Percentiles rank a stretch among this genome's conserved stretches.
Conservation (phyloP, 2,113 vertebrate genomes). For the Anhinga anhinga region DNA sequence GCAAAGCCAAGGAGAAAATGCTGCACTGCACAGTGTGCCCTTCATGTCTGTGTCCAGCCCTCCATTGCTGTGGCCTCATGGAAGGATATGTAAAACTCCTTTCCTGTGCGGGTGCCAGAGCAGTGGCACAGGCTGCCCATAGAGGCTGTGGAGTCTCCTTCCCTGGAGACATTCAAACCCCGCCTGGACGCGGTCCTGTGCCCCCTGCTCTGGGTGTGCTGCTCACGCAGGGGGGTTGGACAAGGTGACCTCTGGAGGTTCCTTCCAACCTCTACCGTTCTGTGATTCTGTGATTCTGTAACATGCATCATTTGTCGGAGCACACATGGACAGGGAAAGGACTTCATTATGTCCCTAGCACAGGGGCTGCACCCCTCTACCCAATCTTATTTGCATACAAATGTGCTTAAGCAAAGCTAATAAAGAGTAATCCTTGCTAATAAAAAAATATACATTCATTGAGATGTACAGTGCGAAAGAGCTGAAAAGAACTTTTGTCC, state of each 20-base stretch:
- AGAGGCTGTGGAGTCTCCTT: too few species aligned
- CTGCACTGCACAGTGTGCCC: background rate
- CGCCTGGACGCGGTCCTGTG: too few species aligned
- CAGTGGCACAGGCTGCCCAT: too few species aligned
- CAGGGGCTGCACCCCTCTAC: background rate
- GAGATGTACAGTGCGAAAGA: background rate
- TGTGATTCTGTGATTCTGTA: too few species aligned
- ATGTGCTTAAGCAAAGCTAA: background rate
- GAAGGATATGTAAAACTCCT: background rate
- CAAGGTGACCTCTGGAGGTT: too few species aligned
- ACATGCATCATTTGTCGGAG: fast-evolving
- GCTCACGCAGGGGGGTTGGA: too few species aligned
- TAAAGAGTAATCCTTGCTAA: background rate
- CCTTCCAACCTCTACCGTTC: too few species aligned
- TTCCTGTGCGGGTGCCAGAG: too few species aligned
- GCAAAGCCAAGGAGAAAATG: background rate
- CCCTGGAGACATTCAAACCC: too few species aligned
- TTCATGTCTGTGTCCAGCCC: background rate
- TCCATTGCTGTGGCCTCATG: background rate
- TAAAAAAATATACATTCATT: background rate
- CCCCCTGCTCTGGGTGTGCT: too few species aligned
- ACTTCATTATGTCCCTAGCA: background rate
- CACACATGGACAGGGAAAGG: background rate
- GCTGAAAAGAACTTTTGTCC: background rate
- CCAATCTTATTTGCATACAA: background rate